phyloP scores from a whole-genome alignment of 2,113 vertebrate genomes.

The Leucosticte australis region DNA sequence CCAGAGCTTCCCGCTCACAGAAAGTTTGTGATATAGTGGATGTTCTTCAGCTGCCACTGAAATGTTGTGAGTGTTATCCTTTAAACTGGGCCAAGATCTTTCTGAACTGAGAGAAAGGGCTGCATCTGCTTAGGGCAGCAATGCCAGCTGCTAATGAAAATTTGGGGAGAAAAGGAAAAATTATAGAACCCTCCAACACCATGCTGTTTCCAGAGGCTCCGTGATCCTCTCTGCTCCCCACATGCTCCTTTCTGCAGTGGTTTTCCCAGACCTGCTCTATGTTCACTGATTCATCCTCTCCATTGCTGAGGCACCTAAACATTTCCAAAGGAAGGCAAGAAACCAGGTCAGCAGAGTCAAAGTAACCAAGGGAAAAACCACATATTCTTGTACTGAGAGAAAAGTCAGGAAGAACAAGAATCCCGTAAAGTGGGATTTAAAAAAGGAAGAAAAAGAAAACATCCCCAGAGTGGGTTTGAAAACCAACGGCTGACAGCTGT shows the following conservation, averaged over 20 bases:
- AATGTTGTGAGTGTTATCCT: neutral
- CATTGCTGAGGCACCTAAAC: neutral
- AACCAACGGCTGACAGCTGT: neutral
- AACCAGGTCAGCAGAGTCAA: slow-evolving; percentile 50
- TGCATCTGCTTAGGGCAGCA: neutral
- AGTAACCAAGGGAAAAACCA: slow-evolving; percentile 27
- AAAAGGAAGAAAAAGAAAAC: neutral
- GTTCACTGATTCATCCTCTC: slow-evolving; percentile 47
- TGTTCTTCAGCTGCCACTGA: neutral
- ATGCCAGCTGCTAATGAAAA: neutral
- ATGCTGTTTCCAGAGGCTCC: neutral
- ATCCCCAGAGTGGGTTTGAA: neutral
- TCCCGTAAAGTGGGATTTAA: neutral
- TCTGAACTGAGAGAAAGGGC: neutral
- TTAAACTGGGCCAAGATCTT: neutral
- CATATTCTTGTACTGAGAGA: neutral
- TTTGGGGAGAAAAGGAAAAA: neutral
- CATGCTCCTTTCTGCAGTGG: neutral
- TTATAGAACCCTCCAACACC: rapidly evolving
- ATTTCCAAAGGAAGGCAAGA: slow-evolving; percentile 41
- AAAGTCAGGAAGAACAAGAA: neutral
- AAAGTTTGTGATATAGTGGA: rapidly evolving
- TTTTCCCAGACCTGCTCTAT: neutral
- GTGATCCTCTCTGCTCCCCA: neutral
- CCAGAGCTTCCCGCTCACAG: neutral